These are phyloP conservation scores for Tethea ocularis DNA, from an alignment of 2,888 invertebrate species.

Conservation along the genomic window DNA sequence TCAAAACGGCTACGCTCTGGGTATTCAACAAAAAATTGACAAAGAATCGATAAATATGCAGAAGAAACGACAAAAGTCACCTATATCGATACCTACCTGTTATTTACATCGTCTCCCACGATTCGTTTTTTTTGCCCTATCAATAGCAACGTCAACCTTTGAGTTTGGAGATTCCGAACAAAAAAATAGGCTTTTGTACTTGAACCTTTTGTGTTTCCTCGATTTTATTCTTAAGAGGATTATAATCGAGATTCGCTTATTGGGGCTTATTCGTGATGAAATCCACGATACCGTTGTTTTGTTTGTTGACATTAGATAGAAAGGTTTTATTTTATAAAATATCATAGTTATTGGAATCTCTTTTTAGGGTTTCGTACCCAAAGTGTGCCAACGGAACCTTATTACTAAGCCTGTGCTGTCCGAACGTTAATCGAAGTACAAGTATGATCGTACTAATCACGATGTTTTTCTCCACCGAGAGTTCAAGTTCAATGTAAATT, in stretches of 20 bases:
- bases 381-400: too few species aligned
- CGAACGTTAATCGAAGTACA: too few species aligned
- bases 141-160: constrained; percentile 52
- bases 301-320: constrained; percentile 20
- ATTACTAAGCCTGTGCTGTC: too few species aligned
- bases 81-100: constrained; percentile 45
- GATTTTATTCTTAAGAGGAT: constrained; percentile 63
- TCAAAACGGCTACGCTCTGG: constrained; percentile 3
- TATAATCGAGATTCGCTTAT: constrained; percentile 52
- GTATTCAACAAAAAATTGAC: constrained; percentile 22
- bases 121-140: constrained; percentile 40
- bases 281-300: constrained; percentile 45
- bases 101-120: constrained; percentile 57
- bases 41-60: constrained; percentile 40
- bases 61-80: constrained; percentile 40
- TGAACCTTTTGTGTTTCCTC: constrained; percentile 47
- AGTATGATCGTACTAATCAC: too few species aligned
- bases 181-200: constrained; percentile 35
- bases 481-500: too few species aligned
- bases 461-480: too few species aligned
- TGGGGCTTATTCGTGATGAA: constrained; percentile 52
- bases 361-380: too few species aligned
- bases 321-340: background rate
- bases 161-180: constrained; percentile 21
- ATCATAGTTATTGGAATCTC: background rate